Evolutionary conservation across 2,888 invertebrate genomes (phyloP).

Genomic region (Apotomis betuletana): DNA sequence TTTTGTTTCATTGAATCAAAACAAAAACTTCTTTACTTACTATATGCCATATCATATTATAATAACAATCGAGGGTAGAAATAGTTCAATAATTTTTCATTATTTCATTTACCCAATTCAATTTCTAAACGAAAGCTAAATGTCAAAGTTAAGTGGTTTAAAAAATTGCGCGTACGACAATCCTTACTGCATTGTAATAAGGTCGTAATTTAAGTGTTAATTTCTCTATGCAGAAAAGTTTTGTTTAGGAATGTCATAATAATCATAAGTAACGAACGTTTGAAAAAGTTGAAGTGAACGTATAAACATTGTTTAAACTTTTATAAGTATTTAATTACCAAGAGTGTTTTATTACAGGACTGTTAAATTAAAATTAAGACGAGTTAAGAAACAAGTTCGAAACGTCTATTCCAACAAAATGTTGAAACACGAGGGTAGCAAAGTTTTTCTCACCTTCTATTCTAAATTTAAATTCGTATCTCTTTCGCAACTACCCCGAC

Average conservation of each 20-base stretch:
- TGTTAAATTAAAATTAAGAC: too few relatives aligned
- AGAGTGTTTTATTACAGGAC: too few relatives aligned
- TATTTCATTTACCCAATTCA: not conserved
- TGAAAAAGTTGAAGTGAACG: too few relatives aligned
- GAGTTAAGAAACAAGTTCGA: not conserved
- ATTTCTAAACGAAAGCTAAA: constrained; percentile 35
- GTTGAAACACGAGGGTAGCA: constrained; percentile 54
- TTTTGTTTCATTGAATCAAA: too few relatives aligned
- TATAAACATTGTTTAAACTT: too few relatives aligned
- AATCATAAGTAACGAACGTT: too few relatives aligned
- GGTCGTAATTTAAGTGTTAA: not conserved
- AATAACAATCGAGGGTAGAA: not conserved
- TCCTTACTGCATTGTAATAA: not conserved
- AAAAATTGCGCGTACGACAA: constrained; percentile 9
- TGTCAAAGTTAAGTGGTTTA: not conserved
- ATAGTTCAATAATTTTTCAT: not conserved
- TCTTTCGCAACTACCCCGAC: constrained; percentile 49
- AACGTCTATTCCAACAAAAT: constrained; percentile 31
- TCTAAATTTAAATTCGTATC: constrained; percentile 55
- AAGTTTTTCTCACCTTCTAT: constrained; percentile 45
- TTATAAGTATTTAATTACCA: too few relatives aligned
- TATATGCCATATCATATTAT: not conserved
- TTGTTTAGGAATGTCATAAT: not conserved
- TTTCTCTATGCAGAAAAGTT: not conserved
- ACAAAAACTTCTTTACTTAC: not conserved